These are phyloP conservation scores for Agrypnus murinus DNA, from an alignment of 2,888 invertebrate species.

Conservation along the genomic window DNA sequence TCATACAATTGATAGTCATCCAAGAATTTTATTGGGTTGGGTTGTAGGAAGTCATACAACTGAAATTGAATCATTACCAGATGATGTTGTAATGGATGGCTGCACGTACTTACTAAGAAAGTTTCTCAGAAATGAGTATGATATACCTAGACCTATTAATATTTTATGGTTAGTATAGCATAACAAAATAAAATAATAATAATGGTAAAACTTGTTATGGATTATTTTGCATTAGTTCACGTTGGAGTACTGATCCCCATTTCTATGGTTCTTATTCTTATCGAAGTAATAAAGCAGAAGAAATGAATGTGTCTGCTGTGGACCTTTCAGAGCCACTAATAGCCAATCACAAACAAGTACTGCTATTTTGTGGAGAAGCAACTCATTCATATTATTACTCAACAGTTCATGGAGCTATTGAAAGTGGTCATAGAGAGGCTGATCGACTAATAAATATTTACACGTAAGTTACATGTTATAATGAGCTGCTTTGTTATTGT, in stretches of 20 bases:
- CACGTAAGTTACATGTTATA: constrained; percentile 56
- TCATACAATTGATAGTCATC: constrained; percentile 78
- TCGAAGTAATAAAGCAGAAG: constrained; percentile 73
- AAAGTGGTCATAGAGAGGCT: constrained; percentile 74
- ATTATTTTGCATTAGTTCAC: constrained; percentile 73
- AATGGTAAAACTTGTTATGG: no score
- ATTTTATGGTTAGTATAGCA: constrained; percentile 63
- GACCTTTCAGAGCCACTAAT: constrained; percentile 77
- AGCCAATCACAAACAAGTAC: constrained; percentile 70
- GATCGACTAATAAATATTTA: constrained; percentile 68
- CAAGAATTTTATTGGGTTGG: constrained; percentile 81
- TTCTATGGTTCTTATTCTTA: constrained; percentile 84
- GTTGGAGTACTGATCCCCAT: constrained; percentile 81
- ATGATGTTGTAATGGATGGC: constrained; percentile 73
- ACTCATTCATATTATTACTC: constrained; percentile 72
- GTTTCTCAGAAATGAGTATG: constrained; percentile 73
- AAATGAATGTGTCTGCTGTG: constrained; percentile 71
- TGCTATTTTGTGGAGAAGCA: constrained; percentile 79
- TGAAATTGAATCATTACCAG: constrained; percentile 76
- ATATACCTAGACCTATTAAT: constrained; percentile 71
- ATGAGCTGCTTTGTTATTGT: no score
- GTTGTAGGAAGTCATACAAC: constrained; percentile 78
- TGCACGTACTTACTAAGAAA: constrained; percentile 73
- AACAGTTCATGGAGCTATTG: constrained; percentile 75
- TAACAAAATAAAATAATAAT: no score